Base-by-base conservation (phyloP, 37 sponge, comb jelly and placozoan species). In the Cliona cf. orientalis region DNA sequence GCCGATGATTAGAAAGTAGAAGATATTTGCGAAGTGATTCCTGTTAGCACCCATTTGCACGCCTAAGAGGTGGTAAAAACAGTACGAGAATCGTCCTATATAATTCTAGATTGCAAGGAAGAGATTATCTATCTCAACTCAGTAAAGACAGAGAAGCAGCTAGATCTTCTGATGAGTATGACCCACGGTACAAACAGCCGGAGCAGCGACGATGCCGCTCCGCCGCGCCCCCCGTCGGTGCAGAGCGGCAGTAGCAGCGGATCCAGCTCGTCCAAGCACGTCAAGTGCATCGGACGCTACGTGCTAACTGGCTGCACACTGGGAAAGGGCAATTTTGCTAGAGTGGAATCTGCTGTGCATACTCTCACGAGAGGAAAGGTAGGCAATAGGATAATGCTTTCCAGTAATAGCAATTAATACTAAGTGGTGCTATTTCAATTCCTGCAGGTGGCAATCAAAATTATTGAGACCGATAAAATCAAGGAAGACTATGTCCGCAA, bases 271-370 rank as follows among this genome's bases (percentile, higher is more conserved):
- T 78, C 80, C 25, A 93, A 92, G 71, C 80, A 91, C 22, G 89
- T 98, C 23, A 90, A 83, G 77, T 93, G 99, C 68, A 98, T 98
- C 44, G 99, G 99, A 9, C 75, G 99, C 6, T 98, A 98, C 76
- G 84, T 93, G 34, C 74, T 98, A 32, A 81, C 90, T 19, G 94
- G 90, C 12, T 55, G 82, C 66, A 91, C 94, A 0, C 91, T 98
- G 36, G 99, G 99, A 0, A 98, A 98, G 72, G 99, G 99, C 46
- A 98, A 98, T 83, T 98, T 98, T 65, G 99, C 99, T 7, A 68
- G 99, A 31, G 99, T 98, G 17, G 99, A 95, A 70, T 76, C 89
- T 22, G 99, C 99, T 0, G 74, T 86, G 40, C 99, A 98, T 66
- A 86, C 96, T 6, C 84, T 95, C 34, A 98, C 92, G 33, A 78